Base-by-base conservation (phyloP, 2,113 vertebrate genomes). In the Anolis carolinensis region DNA sequence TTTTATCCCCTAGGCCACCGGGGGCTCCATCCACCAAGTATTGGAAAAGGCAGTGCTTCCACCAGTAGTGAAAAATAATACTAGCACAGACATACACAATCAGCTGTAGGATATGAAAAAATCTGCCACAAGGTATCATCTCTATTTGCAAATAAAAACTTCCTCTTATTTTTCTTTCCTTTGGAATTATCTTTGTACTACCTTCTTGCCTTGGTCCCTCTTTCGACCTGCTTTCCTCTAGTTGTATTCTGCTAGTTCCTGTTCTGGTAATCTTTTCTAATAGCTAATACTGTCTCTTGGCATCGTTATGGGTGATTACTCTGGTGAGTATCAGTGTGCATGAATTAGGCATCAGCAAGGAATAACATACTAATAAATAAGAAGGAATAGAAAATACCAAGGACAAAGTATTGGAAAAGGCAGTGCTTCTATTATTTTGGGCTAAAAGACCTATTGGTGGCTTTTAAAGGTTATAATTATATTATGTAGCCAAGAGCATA, bases 281-380 rank as follows among this genome's bases (percentile, higher is more conserved):
- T 48, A 30, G 73, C n/a, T 79, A 0, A n/a, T n/a, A n/a, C n/a
- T n/a, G n/a, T 88, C 74, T 75, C 79, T 70, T 68, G 65, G 86
- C 21, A 77, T 32, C 3, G 18, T n/a, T 77, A 78, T 89, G 50
- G 82, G 2, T 62, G 90, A 92, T 48, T 74, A 89, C 36, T 13
- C 30, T 84, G 34, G 79, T 0, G 1, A 87, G n/a, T 83, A 88
- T n/a, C 52, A 50, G 48, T 74, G 25, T 72, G 39, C 30, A 70
- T 32, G 13, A 82, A 85, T 65, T 86, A 81, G 32, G 65, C 13
- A 80, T 36, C 0, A 1, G 87, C 65, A 25, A 87, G 34, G 16
- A 6, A 0, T 18, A 79, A 21, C 20, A 48, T 90, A 76, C 34
- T 90, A 90, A 88, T 50, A 23, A 20, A 10, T 25, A 82, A 23